Percentiles rank a stretch among this genome's conserved stretches.
phyloP scores from a whole-genome alignment of 2,113 vertebrate species.

The Progne subis region DNA sequence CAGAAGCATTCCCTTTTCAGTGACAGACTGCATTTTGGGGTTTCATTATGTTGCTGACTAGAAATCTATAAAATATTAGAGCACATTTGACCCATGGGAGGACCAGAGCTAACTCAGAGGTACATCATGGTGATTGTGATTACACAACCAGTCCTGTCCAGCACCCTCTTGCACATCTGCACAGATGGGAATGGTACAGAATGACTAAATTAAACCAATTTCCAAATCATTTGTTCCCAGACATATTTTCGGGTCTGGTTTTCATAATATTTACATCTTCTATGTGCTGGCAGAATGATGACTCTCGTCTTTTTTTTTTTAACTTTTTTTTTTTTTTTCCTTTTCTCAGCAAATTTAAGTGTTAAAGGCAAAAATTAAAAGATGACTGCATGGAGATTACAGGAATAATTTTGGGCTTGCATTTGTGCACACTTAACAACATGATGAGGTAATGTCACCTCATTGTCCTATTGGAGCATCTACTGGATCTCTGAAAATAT shows the following conservation, averaged over 20 bases:
- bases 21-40: constrained; percentile 62
- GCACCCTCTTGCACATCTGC: not conserved
- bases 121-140: not conserved
- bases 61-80: constrained; percentile 62
- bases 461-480: not conserved
- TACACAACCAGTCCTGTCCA: not conserved
- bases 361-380: not conserved
- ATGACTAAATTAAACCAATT: not conserved
- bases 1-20: constrained; percentile 72
- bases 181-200: not conserved
- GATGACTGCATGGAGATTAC: not conserved
- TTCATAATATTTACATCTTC: not conserved
- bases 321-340: no score
- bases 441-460: not conserved
- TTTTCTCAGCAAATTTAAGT: not conserved
- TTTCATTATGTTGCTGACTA: constrained; percentile 64
- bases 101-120: constrained; percentile 17
- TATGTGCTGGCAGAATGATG: not conserved
- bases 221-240: not conserved
- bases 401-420: not conserved
- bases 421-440: not conserved
- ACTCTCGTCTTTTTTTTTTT: not conserved
- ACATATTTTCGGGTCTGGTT: not conserved
- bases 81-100: constrained; percentile 25
- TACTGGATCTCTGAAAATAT: not conserved